Base-by-base conservation (phyloP, 1,140 invertebrate genomes). In the Meteorus sp. region DNA sequence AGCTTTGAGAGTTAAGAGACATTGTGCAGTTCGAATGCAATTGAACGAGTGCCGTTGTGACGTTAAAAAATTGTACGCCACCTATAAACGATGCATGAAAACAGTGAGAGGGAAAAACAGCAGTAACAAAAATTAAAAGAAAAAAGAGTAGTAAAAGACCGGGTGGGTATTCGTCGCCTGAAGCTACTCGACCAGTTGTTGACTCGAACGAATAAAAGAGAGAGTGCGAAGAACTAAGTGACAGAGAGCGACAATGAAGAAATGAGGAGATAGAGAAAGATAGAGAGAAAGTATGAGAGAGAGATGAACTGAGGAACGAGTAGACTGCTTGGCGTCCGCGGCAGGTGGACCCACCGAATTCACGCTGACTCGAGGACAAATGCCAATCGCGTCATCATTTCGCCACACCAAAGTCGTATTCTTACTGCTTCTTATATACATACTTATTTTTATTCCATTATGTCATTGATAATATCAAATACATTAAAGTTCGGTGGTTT, bases 271-370 rank as follows among this genome's bases (percentile, higher is more conserved):
- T n/a, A n/a, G n/a, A n/a, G n/a, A n/a, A n/a, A n/a, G n/a, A n/a
- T n/a, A n/a, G n/a, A n/a, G 19, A 43, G 39, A 54, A 15, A 41
- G 5, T 17, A 35, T 6, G 11, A 60, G 13, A 35, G 3, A 60
- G 31, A 53, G 43, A 60, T 45, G 29, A 60, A 27, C 25, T 29
- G 31, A 54, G 58, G 29, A 55, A 41, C 23, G 31, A 41, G 53
- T 41, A 60, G 44, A 60, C 44, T 54, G 56, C 56, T 41, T 57
- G 56, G 56, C 56, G 56, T 47, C 56, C 23, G 15, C 23, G 19
- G 35, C 56, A 57, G 56, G 56, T 57, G 56, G 45, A 57, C 45
- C 56, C 31, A 31, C 33, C n/a, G 35, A 57, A 33, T 60, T 60
- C 50, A 31, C 51, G 51, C 43, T 17, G 15, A 41, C 47, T 41